Evolutionary conservation across 2,113 vertebrate species (phyloP).

Genomic region (Cyphomyrus plagiostoma): DNA sequence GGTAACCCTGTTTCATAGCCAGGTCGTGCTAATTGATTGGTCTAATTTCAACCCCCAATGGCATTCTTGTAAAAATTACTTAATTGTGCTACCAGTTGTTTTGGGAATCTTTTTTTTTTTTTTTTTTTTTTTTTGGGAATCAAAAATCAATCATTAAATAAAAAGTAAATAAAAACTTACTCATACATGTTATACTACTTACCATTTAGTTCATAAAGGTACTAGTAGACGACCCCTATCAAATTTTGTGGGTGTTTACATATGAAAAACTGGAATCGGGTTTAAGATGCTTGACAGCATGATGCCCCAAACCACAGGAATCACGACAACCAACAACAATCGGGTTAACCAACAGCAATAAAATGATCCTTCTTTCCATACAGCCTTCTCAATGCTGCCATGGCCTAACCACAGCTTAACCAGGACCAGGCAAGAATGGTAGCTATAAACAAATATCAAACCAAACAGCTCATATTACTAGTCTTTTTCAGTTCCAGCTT

Average conservation of each 20-base stretch:
- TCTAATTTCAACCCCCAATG: not conserved
- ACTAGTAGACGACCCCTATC: not conserved
- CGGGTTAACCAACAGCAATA: not conserved
- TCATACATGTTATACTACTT: not conserved
- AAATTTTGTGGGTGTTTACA: not conserved
- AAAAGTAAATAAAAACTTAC: not conserved
- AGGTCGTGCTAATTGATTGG: not conserved
- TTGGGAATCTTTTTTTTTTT: too few species aligned
- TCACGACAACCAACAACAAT: not conserved
- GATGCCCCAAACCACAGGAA: not conserved
- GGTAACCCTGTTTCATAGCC: not conserved
- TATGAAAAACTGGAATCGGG: not conserved
- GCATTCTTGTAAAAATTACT: not conserved
- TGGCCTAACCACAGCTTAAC: not conserved
- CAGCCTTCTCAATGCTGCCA: not conserved
- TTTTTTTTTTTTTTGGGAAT: not conserved
- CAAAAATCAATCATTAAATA: not conserved
- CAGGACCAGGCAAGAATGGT: slow-evolving; percentile 8
- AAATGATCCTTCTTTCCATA: not conserved
- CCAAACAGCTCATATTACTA: not conserved
- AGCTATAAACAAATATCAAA: slow-evolving; percentile 16
- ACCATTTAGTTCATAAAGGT: not conserved
- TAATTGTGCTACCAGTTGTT: not conserved
- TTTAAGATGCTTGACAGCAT: not conserved
- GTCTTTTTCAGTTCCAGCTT: not conserved